phyloP scores from a whole-genome alignment of 1,140 invertebrate genomes.

The Macrotrachela quadricornifera region DNA sequence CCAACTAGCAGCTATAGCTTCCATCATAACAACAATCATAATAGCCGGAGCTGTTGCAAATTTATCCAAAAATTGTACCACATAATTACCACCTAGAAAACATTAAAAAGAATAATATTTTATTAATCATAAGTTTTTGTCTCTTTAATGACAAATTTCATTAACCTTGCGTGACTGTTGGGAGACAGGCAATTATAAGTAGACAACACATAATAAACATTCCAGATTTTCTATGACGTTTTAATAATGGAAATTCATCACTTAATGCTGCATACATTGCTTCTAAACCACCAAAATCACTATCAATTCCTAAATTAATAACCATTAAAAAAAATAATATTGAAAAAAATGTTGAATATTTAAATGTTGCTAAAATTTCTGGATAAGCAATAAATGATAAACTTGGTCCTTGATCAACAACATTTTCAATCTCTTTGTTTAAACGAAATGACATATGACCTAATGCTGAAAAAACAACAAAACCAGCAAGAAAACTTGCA shows the following conservation, averaged over 20 bases:
- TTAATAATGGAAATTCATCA: neutral
- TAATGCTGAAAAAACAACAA: constrained; percentile 8
- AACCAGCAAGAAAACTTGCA: constrained; percentile 4
- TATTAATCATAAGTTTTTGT: no score
- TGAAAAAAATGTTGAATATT: constrained; percentile 57
- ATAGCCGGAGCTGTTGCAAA: constrained; percentile 3
- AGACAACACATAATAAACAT: neutral
- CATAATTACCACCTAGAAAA: constrained; percentile 1
- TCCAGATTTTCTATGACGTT: neutral
- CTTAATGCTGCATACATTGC: constrained; percentile 1
- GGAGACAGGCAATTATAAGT: constrained; percentile 1
- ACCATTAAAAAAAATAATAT: constrained; percentile 73
- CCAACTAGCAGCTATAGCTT: constrained; percentile 4
- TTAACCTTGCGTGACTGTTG: constrained; percentile 5
- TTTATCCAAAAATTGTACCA: constrained; percentile 1
- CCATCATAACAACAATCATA: constrained; percentile 3
- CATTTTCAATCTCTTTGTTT: constrained; percentile 17
- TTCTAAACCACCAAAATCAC: constrained; percentile 4
- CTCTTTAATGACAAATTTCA: no score
- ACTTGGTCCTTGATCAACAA: constrained; percentile 42
- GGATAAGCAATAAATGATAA: constrained; percentile 70
- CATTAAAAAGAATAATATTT: neutral
- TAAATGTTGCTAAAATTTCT: constrained; percentile 67
- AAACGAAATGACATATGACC: constrained; percentile 4
- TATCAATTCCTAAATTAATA: constrained; percentile 39